A percentile compares a stretch with the other conserved stretches of the same genome.
These are phyloP conservation scores for Ectropis crepuscularia DNA, from an alignment of 2,888 invertebrate species.

Conservation along the genomic window DNA sequence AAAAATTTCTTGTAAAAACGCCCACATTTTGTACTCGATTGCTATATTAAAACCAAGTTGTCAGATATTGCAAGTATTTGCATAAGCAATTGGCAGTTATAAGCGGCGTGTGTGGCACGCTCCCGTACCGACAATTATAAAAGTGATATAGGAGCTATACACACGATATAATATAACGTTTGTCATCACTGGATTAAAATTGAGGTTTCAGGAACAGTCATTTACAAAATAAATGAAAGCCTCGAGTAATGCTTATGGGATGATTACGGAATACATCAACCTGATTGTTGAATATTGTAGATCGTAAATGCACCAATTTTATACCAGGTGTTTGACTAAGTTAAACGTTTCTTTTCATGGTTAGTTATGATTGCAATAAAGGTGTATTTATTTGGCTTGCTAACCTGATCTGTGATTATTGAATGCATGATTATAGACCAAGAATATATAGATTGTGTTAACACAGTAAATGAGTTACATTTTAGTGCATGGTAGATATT, in stretches of 20 bases:
- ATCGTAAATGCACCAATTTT: constrained; percentile 14
- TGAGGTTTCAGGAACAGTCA: constrained; percentile 71
- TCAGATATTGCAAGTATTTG: constrained; percentile 68
- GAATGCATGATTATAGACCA: too few species aligned
- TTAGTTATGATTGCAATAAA: too few species aligned
- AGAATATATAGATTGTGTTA: too few species aligned
- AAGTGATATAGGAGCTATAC: constrained; percentile 28
- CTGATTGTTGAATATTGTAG: constrained; percentile 48
- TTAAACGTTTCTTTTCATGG: too few species aligned
- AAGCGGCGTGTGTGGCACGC: constrained; percentile 64
- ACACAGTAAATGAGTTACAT: too few species aligned
- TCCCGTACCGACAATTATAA: constrained; percentile 48
- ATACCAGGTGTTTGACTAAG: not conserved
- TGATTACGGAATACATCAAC: constrained; percentile 48
- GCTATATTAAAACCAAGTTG: constrained; percentile 61
- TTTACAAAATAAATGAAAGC: constrained; percentile 47
- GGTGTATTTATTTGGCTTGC: too few species aligned
- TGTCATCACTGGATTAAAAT: constrained; percentile 60
- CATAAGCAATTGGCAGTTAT: constrained; percentile 70
- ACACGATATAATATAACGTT: constrained; percentile 2
- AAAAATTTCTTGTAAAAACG: not conserved
- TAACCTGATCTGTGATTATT: too few species aligned
- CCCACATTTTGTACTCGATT: constrained; percentile 46
- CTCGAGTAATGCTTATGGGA: constrained; percentile 36
- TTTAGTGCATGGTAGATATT: too few species aligned